Evolutionary conservation across 30 jellyfish, hydroid and myxozoan genomes (phyloP).

Genomic region (Turritopsis dohrnii): DNA sequence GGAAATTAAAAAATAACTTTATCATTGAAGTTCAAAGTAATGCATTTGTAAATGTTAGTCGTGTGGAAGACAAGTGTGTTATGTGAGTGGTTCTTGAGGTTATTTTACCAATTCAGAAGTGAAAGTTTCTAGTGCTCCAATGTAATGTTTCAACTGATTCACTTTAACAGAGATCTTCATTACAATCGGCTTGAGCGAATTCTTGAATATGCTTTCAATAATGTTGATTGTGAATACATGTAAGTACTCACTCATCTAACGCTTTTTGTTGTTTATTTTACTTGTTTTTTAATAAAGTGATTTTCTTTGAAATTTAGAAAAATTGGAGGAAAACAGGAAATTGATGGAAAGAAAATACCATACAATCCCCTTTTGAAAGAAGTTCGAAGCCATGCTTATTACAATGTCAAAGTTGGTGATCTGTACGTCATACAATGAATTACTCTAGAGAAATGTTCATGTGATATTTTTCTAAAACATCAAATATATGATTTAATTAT

Average conservation of each 20-base stretch:
- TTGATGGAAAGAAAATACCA: not conserved
- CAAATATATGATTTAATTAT: no score
- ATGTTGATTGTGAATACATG: conserved; percentile 40
- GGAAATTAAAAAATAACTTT: conserved; percentile 10
- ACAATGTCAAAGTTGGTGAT: not conserved
- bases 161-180: conserved; percentile 37
- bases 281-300: not conserved
- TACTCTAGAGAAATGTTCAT: no score
- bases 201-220: conserved; percentile 58
- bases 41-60: conserved; percentile 56
- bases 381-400: conserved; percentile 10
- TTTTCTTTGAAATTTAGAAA: conserved; percentile 12
- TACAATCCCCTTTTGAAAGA: not conserved
- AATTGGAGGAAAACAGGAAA: conserved; percentile 7
- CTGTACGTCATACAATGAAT: no score
- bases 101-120: not conserved
- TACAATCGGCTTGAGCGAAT: conserved; percentile 56
- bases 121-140: not conserved
- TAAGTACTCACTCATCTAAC: not conserved
- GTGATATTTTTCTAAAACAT: no score
- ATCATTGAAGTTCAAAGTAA: conserved; percentile 39
- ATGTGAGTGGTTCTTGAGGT: no score
- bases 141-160: not conserved
- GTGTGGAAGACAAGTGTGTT: not conserved
- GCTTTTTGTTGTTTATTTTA: not conserved